These are phyloP conservation scores for Macrosteles quadrilineatus DNA, from an alignment of 1,140 invertebrate genomes.

Conservation along the genomic window DNA sequence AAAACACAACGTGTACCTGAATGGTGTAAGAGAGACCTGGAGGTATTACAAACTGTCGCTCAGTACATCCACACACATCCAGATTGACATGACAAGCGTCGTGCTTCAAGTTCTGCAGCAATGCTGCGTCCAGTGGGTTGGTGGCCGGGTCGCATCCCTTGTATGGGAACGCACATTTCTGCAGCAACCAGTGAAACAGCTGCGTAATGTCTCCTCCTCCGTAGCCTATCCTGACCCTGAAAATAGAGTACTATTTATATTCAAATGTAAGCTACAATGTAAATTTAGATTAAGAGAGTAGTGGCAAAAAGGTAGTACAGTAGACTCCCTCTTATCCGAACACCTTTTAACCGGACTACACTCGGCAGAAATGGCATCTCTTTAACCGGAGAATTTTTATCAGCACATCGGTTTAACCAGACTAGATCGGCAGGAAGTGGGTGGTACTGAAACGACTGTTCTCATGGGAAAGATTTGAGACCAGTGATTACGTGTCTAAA, in stretches of 20 bases:
- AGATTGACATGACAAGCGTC: conserved; percentile 90
- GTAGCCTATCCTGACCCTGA: conserved; percentile 70
- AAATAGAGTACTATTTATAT: not conserved
- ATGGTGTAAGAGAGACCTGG: conserved; percentile 73
- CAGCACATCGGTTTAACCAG: no score
- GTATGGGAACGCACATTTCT: conserved; percentile 88
- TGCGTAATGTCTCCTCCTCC: conserved; percentile 64
- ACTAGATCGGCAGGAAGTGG: no score
- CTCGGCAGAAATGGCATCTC: no score
- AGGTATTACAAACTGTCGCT: conserved; percentile 73
- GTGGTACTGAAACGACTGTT: no score
- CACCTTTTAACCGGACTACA: no score
- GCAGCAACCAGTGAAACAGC: conserved; percentile 70
- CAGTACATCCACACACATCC: conserved; percentile 80
- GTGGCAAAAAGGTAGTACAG: no score
- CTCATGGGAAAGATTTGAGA: no score
- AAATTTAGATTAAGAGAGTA: not conserved
- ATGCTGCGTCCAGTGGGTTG: conserved; percentile 67
- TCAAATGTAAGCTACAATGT: not conserved
- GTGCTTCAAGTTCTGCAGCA: conserved; percentile 85
- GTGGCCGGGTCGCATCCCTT: conserved; percentile 67
- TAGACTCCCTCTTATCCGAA: no score
- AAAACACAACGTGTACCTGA: conserved; percentile 48
- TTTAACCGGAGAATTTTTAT: no score
- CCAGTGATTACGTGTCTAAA: no score